Conservation (phyloP, 1,140 invertebrate species). For the Manduca sexta region DNA sequence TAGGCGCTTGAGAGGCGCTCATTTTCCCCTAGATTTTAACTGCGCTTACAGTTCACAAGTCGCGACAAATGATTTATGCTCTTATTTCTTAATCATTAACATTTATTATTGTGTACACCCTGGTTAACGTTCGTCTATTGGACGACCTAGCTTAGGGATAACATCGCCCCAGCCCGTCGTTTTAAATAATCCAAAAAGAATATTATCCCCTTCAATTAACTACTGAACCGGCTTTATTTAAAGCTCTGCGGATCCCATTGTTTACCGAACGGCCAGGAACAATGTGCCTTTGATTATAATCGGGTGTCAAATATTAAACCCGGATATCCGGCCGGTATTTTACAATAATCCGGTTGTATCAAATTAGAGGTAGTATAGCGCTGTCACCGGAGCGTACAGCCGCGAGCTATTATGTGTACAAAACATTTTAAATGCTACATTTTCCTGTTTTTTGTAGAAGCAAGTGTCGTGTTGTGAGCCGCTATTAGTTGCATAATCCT, state of each 20-base stretch:
- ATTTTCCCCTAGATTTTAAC: too few relatives aligned
- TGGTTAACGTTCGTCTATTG: too few relatives aligned
- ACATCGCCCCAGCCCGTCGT: conserved; percentile 2
- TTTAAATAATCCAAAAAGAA: conserved; percentile 13
- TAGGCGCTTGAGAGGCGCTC: too few relatives aligned
- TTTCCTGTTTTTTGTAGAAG: background rate
- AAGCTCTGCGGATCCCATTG: conserved; percentile 3
- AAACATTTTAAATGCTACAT: too few relatives aligned
- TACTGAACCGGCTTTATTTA: conserved; percentile 10
- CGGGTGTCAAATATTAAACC: background rate
- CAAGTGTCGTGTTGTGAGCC: background rate
- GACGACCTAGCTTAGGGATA: too few relatives aligned
- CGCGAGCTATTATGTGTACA: too few relatives aligned
- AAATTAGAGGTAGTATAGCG: too few relatives aligned
- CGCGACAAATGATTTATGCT: too few relatives aligned
- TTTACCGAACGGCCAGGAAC: background rate
- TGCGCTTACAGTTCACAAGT: too few relatives aligned
- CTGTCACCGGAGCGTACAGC: too few relatives aligned
- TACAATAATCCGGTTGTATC: background rate
- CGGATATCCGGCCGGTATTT: background rate
- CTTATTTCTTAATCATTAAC: too few relatives aligned
- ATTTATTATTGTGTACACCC: too few relatives aligned
- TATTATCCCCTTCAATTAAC: conserved; percentile 16
- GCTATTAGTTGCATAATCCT: conserved; percentile 14
- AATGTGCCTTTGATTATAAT: background rate